Evolutionary conservation across 2,888 invertebrate genomes (phyloP).

Genomic region (Apamea epomidion): DNA sequence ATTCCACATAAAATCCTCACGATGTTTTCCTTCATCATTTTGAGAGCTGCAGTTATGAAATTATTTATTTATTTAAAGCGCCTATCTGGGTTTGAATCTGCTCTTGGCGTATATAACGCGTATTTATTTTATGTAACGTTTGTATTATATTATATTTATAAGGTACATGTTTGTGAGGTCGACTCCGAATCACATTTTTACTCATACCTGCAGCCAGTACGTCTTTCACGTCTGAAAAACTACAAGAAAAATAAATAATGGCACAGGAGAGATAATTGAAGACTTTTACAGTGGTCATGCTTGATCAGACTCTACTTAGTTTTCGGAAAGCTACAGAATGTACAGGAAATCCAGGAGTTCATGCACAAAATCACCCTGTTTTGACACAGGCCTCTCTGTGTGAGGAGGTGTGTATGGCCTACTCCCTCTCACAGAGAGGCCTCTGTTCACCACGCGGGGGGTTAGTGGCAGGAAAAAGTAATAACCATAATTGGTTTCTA

Average conservation of each 20-base stretch:
- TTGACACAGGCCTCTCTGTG: not conserved
- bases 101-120: too few relatives aligned
- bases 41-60: too few relatives aligned
- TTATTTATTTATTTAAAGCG: too few relatives aligned
- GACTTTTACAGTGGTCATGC: too few relatives aligned
- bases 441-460: not conserved
- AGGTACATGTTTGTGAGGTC: not conserved
- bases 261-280: not conserved
- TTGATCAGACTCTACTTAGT: not conserved
- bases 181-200: not conserved
- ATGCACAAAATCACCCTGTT: not conserved
- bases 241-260: not conserved
- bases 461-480: too few relatives aligned
- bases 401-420: not conserved
- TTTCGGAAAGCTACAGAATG: not conserved
- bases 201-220: not conserved
- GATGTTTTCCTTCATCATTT: too few relatives aligned
- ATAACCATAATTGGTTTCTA: not conserved
- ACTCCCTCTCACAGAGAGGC: not conserved
- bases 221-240: not conserved
- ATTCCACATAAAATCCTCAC: too few relatives aligned
- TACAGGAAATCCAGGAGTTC: not conserved
- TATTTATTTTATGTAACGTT: too few relatives aligned
- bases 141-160: not conserved
- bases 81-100: too few relatives aligned